phyloP scores from a whole-genome alignment of 2,888 invertebrate species.

The Cerceris rybyensis region DNA sequence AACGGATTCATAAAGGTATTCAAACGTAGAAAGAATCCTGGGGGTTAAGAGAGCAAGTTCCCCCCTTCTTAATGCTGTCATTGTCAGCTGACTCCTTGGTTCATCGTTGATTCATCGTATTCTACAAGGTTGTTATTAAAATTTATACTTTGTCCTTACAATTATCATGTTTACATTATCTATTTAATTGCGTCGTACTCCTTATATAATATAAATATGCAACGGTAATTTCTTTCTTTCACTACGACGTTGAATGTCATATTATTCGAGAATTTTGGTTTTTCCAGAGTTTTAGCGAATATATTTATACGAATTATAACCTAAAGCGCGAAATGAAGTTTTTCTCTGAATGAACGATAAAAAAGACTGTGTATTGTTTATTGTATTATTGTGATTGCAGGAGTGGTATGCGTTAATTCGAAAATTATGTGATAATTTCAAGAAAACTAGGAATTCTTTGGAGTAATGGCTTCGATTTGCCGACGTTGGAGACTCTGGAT shows the following conservation, averaged over 20 bases:
- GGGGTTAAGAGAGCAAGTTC: constrained; percentile 19
- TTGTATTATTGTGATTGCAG: background rate
- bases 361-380: background rate
- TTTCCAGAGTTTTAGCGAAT: background rate
- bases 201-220: background rate
- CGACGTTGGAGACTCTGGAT: constrained; percentile 93
- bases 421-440: constrained; percentile 67
- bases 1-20: background rate
- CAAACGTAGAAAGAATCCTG: constrained; percentile 8
- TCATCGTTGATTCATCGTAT: constrained; percentile 54
- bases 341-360: background rate
- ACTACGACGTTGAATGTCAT: background rate
- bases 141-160: constrained; percentile 12
- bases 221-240: background rate
- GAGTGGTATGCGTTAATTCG: background rate
- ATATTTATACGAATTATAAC: background rate
- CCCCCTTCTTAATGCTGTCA: constrained; percentile 55
- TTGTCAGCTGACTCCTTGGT: constrained; percentile 61
- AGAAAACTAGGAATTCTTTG: constrained; percentile 11
- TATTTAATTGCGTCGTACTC: background rate
- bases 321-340: background rate
- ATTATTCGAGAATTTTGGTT: background rate
- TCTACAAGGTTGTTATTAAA: constrained; percentile 39
- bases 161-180: constrained; percentile 20
- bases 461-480: constrained; percentile 78